Evolutionary conservation across 2,888 invertebrate species (phyloP), one percentile per base, ranked within the genome.

Genomic region (Drosophila macrothrix): DNA sequence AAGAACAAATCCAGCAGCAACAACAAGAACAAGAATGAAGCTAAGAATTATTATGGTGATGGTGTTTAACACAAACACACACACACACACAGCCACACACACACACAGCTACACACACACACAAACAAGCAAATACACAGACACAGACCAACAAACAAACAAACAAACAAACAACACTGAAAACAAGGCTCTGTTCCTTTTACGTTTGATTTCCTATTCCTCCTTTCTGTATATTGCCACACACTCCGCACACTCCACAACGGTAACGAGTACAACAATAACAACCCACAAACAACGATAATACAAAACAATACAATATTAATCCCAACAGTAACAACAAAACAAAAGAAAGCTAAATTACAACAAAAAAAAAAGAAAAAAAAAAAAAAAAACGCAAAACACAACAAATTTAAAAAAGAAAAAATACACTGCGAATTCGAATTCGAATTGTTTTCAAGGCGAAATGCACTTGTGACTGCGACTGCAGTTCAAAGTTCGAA

Each of bases 211-310:
- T 55, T 67, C 69, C 75, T 53, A 68, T 9, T 60, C 33, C 64
- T 39, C 25, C 55, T 50, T 50, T 59, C 58, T 83, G 69, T 82
- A 84, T 76, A 81, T 79, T 82, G 76, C 71, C 69, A 80, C 41
- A 41, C 73, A 61, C 63, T 63, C 73, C 60, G 72, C 75, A 75
- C 33, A 33, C 33, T 14, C 33, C 84, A 84, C 84, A 76, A 78
- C 75, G 82, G 84, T 84, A 73, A 80, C 84, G 73, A 82, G 73
- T 72, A 70, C 69, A 73, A 79, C 54, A 74, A 69, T 67, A 75
- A 76, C 50, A 76, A 76, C 35, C 35, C 16, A 37, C 37, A 37
- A 60, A 58, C 76, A 80, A 65, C 54, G 64, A 63, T 65, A 69
- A 65, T 60, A 63, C 62, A 64, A 64, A 53, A 53, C 56, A 73